Evolutionary conservation across 2,888 invertebrate genomes (phyloP).

Genomic region (Drosophila barbarae): DNA sequence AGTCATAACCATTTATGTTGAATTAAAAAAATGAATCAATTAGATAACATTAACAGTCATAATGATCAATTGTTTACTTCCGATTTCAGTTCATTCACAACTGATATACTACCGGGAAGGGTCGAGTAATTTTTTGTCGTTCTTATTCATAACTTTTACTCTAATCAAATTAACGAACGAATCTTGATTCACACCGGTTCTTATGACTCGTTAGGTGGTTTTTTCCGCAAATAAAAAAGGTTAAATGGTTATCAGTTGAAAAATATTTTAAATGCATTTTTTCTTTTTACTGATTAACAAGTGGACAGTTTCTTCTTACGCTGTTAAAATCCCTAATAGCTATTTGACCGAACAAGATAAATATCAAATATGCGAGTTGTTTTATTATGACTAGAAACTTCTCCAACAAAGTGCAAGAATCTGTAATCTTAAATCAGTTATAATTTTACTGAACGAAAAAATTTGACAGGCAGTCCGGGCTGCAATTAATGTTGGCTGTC

Average conservation of each 20-base stretch:
- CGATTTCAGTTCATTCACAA: constrained; percentile 22
- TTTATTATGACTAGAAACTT: too few relatives aligned
- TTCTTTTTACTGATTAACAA: too few relatives aligned
- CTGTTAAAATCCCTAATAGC: neutral
- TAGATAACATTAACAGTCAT: constrained; percentile 15
- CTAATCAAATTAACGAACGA: constrained; percentile 29
- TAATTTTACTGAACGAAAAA: neutral
- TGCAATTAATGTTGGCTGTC: neutral
- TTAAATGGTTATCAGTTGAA: neutral
- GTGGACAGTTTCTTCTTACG: too few relatives aligned
- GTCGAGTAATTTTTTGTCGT: constrained; percentile 3
- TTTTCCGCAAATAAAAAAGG: neutral
- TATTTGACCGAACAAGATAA: neutral
- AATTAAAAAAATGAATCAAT: constrained; percentile 1
- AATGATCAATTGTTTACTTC: constrained; percentile 32
- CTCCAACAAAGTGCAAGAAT: too few relatives aligned
- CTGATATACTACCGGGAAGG: constrained; percentile 9
- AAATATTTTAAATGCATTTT: neutral
- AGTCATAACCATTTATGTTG: neutral
- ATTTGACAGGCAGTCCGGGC: neutral
- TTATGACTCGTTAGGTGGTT: neutral
- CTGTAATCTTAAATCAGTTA: too few relatives aligned
- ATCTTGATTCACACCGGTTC: constrained; percentile 27
- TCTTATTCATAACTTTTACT: constrained; percentile 18
- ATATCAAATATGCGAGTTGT: too few relatives aligned